phyloP scores from a whole-genome alignment of 2,113 vertebrate genomes.

The Menidia beryllina region DNA sequence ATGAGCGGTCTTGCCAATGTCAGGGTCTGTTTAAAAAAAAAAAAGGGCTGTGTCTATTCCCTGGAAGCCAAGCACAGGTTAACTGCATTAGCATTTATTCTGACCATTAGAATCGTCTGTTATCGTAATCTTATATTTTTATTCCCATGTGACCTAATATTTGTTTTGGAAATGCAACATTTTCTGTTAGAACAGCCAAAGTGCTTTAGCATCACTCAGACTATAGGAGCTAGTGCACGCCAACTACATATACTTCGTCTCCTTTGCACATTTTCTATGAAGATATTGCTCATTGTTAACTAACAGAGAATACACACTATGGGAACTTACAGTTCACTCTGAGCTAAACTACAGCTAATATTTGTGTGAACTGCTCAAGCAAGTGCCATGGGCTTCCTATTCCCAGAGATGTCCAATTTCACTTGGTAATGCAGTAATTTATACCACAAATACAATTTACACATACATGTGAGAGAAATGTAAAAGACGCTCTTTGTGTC shows the following conservation, averaged over 20 bases:
- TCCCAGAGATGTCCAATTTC: background rate
- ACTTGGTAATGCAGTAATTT: no score
- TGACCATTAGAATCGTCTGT: no score
- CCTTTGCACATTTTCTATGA: background rate
- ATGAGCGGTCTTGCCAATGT: background rate
- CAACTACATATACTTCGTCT: slow-evolving; percentile 6
- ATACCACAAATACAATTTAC: no score
- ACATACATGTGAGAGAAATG: no score
- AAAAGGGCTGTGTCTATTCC: slow-evolving; percentile 73
- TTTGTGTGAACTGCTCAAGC: no score
- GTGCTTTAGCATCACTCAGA: slow-evolving; percentile 2
- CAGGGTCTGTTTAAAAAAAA: slow-evolving; percentile 36
- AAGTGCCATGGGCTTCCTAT: no score
- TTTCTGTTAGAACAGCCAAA: background rate
- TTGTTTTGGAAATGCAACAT: background rate
- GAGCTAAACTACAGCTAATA: background rate
- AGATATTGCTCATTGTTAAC: background rate
- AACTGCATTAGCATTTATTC: slow-evolving; percentile 17
- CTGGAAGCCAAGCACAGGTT: slow-evolving; percentile 54
- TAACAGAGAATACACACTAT: background rate
- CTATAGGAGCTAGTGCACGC: slow-evolving; percentile 5
- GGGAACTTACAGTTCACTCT: background rate
- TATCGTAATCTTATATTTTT: no score
- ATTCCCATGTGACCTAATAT: background rate
- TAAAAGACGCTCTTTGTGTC: background rate